Evolutionary conservation across 2,797 vertebrate species (phyloP), one percentile per base, ranked within the genome.

Genomic region (Centroberyx gerrardi): DNA sequence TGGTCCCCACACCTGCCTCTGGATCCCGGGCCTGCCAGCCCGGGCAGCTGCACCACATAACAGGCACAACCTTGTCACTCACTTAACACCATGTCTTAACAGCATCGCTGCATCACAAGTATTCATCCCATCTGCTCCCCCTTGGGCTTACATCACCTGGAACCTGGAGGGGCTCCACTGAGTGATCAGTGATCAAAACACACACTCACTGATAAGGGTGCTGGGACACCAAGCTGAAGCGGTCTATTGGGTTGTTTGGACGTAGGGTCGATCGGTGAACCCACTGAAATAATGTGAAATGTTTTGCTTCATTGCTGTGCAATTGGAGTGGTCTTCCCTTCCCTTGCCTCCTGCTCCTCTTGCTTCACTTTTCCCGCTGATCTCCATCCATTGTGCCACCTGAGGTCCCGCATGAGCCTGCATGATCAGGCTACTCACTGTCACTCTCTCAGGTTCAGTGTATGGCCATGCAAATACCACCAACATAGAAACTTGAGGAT

Each of bases 11-110:
- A 92, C 88, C 89, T 93, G 91, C 80, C 81, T 78, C 67, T 62
- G 48, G 51, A 63, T 76, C 68, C 62, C 42, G 33, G 74, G 53
- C 61, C 75, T 68, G 74, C 74, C 74, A 85, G 72, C 75, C 62
- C 22, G 42, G 78, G 77, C 91, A 93, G 90, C 93, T 94, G 93
- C 90, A 83, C 49, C 68, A 53, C 38, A 36, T 80, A 81, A 73
- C 74, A 66, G 53, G 22, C 17, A 59, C 60, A 61, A 70, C 79
- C 42, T 74, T 72, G 85, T 88, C 90, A 72, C 80, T 91, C 87
- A 90, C 81, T 92, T 90, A 86, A 90, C 89, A 87, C 90, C 87
- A 70, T 68, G 76, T 88, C 84, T 88, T 71, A 71, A 87, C 76
- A 79, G 67, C 17, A 3, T 83, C 77, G 89, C 76, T 79, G 82